A percentile compares a stretch with the other conserved stretches of the same genome.
Evolutionary conservation across 2,888 invertebrate species (phyloP).

Genomic region (Germaria angustata): DNA sequence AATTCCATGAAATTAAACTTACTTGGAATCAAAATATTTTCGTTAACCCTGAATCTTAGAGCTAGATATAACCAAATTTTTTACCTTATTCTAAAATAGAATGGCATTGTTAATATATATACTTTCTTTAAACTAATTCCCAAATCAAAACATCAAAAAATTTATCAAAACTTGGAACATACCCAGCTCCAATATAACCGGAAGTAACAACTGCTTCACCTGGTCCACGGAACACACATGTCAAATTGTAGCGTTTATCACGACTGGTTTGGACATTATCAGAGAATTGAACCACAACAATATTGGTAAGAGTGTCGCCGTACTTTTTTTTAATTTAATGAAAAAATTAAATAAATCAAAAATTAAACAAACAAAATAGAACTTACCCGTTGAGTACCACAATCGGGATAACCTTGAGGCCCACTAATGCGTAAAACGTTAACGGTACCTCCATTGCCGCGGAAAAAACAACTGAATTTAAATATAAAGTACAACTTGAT

Average conservation of each 20-base stretch:
- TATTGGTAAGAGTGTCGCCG: slow-evolving; percentile 95
- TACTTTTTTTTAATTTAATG: slow-evolving; percentile 82
- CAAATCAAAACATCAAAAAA: slow-evolving; percentile 39
- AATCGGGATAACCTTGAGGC: slow-evolving; percentile 95
- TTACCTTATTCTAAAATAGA: no score
- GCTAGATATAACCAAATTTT: no score
- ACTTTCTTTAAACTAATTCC: slow-evolving; percentile 31
- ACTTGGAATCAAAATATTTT: no score
- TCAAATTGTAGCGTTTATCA: slow-evolving; percentile 94
- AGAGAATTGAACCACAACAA: slow-evolving; percentile 95
- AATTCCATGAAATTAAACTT: no score
- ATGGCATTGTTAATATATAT: background rate
- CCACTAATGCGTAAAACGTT: slow-evolving; percentile 93
- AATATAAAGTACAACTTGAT: background rate
- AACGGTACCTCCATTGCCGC: slow-evolving; percentile 92
- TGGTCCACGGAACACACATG: slow-evolving; percentile 94
- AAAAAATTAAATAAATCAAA: background rate
- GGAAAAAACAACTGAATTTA: slow-evolving; percentile 87
- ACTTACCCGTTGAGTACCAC: slow-evolving; percentile 90
- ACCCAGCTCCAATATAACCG: slow-evolving; percentile 95
- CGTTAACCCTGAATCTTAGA: no score
- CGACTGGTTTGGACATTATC: slow-evolving; percentile 94
- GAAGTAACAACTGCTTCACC: slow-evolving; percentile 96
- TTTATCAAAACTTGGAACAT: slow-evolving; percentile 76
- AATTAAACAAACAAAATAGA: background rate